Evolutionary conservation across 2,888 invertebrate species (phyloP), one percentile per base, ranked within the genome.

Genomic region (Eupithecia subfuscata): DNA sequence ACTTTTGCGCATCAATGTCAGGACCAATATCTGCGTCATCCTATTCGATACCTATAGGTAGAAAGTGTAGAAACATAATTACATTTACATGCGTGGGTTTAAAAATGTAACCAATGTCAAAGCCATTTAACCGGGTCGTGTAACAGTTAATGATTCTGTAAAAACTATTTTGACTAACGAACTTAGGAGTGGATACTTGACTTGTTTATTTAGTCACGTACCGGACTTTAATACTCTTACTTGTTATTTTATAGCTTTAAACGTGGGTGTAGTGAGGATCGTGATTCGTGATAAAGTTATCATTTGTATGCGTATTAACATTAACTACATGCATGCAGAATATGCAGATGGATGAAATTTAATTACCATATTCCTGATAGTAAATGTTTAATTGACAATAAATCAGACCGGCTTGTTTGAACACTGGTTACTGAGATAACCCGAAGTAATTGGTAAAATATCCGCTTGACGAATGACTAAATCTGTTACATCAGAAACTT

Each of bases 71-170:
- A n/a, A 14, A 37, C 18, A 64, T 34, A 30, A 63, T 65, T 34
- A 65, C 37, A 34, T 37, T 8, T 16, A 34, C 40, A 67, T 72
- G 76, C 63, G 80, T 80, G 75, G 79, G 79, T 70, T 78, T 75
- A 73, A 79, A 77, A 71, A 65, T 71, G 64, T 73, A 74, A 77
- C 70, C 72, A 75, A 79, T 79, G 89, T 89, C 89, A 88, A 88
- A 89, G 86, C 84, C 84, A 85, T 85, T 86, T 81, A 92, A 88
- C 88, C 88, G 89, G 92, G 92, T 85, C 91, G 86, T 81, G 79
- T 90, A 91, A 93, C 93, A 88, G 93, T 93, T 91, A 92, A 92
- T 91, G 90, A 90, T 86, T 81, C 86, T 88, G 91, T 91, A 91
- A 93, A 92, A 92, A 90, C 91, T 90, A 87, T 87, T 90, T 87